Percentiles rank a stretch among this genome's conserved stretches.
Conservation (phyloP, 2,797 vertebrate species). For the Paratrypauchen microcephalus region DNA sequence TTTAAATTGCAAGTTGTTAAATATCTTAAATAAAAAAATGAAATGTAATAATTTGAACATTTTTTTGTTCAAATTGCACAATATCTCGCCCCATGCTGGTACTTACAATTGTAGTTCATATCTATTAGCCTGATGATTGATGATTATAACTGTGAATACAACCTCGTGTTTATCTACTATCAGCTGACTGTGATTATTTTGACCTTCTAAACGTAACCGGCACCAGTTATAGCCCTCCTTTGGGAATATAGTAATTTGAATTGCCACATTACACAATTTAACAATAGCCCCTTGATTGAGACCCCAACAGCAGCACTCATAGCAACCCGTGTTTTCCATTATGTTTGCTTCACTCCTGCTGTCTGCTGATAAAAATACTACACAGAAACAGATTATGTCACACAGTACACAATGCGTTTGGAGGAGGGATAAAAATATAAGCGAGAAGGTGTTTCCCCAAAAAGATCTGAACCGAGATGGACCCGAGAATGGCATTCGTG, state of each 20-base stretch:
- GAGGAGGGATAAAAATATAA: slow-evolving; percentile 60
- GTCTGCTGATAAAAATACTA: slow-evolving; percentile 60
- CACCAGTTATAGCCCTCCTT: slow-evolving; percentile 3
- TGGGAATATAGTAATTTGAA: slow-evolving; percentile 7
- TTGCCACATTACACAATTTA: slow-evolving; percentile 13
- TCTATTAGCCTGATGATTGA: background rate
- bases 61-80: background rate
- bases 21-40: no score
- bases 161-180: background rate
- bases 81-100: background rate
- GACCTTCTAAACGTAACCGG: background rate
- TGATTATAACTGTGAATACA: background rate
- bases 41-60: no score
- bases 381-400: slow-evolving; percentile 18
- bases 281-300: slow-evolving; percentile 35
- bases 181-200: background rate
- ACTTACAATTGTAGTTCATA: background rate
- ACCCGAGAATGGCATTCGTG: slow-evolving; percentile 27
- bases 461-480: slow-evolving; percentile 56
- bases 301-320: slow-evolving; percentile 22
- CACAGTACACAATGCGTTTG: slow-evolving; percentile 61
- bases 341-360: slow-evolving; percentile 24
- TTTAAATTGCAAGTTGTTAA: no score
- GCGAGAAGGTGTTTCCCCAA: slow-evolving; percentile 56
- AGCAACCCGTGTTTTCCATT: slow-evolving; percentile 18